Evolutionary conservation across 2,797 vertebrate species (phyloP), one percentile per base, ranked within the genome.

Genomic region (Sebastes reedi): DNA sequence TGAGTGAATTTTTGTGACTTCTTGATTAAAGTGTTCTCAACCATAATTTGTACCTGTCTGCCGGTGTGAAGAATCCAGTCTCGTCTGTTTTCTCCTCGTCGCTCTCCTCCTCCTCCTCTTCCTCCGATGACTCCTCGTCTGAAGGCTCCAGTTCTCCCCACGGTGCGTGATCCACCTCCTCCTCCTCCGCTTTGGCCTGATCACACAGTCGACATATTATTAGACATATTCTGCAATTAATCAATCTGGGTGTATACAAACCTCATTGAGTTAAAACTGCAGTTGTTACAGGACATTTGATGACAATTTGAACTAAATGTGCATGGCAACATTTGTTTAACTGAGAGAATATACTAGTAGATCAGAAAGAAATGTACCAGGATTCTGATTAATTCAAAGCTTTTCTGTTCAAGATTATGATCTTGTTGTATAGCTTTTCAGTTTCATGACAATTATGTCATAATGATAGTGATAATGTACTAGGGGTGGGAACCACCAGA

Each of bases 131-230:
- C 85, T 98, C 97, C 79, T 98, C 97, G 29, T 98, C 97, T 0
- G 97, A 98, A 0, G 97, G 96, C 88, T 98, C 97, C 86, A 98
- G 94, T 67, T 98, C 97, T 20, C 97, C 97, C 97, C 97, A 98
- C 0, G 97, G 95, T 0, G 97, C 96, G 76, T 94, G 95, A 80
- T 99, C 97, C 56, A 99, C 95, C 90, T 98, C 97, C 50, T 98
- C 97, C 80, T 98, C 97, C 80, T 99, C 97, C 0, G 96, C 96
- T 91, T 98, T 98, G 59, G 96, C 96, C 97, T 98, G 85, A 54
- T 69, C 29, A 27, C 10, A 73, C 0, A 24, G n/a, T 11, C 3
- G 1, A 22, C 55, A 29, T 4, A 14, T 18, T 36, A 39, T 27
- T 11, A 76, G 0, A 72, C 81, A 72, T 8, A 8, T n/a, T 20